A percentile compares a stretch with the other conserved stretches of the same genome.
Conservation (phyloP, 2,888 invertebrate species). For the Tachina grossa region DNA sequence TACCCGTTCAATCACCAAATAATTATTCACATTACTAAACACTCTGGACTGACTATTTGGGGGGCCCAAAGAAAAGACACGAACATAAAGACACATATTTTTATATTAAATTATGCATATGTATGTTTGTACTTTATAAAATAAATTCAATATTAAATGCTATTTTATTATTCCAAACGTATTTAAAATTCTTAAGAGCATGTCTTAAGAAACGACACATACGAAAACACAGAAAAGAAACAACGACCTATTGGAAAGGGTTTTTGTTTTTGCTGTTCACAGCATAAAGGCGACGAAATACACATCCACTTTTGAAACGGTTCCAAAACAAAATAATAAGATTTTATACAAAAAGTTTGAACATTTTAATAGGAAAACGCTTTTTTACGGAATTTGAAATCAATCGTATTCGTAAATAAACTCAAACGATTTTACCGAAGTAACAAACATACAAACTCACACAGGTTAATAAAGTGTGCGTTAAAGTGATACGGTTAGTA, state of each 20-base stretch:
- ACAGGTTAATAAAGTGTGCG: neutral
- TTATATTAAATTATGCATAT: conserved; percentile 35
- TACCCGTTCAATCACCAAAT: conserved; percentile 27
- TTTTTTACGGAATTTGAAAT: conserved; percentile 49
- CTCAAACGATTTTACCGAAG: conserved; percentile 64
- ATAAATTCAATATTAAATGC: conserved; percentile 51
- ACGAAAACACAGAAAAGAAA: conserved; percentile 18
- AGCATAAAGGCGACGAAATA: conserved; percentile 23
- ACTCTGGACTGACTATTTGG: conserved; percentile 52
- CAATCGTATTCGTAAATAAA: conserved; percentile 56
- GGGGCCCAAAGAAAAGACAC: conserved; percentile 62
- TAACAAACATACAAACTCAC: neutral
- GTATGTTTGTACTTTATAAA: conserved; percentile 21
- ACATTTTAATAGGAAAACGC: conserved; percentile 60
- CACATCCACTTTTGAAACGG: conserved; percentile 25
- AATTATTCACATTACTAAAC: conserved; percentile 22
- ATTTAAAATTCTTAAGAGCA: conserved; percentile 67
- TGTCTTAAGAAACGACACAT: conserved; percentile 21
- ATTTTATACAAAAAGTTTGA: conserved; percentile 56
- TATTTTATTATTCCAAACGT: conserved; percentile 57
- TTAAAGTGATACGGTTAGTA: conserved; percentile 4
- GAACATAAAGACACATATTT: conserved; percentile 28
- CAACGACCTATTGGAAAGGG: conserved; percentile 58
- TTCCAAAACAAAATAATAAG: conserved; percentile 44
- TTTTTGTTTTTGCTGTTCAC: conserved; percentile 3